Base-by-base conservation (phyloP, 2,888 invertebrate genomes). In the Diloba caeruleocephala region DNA sequence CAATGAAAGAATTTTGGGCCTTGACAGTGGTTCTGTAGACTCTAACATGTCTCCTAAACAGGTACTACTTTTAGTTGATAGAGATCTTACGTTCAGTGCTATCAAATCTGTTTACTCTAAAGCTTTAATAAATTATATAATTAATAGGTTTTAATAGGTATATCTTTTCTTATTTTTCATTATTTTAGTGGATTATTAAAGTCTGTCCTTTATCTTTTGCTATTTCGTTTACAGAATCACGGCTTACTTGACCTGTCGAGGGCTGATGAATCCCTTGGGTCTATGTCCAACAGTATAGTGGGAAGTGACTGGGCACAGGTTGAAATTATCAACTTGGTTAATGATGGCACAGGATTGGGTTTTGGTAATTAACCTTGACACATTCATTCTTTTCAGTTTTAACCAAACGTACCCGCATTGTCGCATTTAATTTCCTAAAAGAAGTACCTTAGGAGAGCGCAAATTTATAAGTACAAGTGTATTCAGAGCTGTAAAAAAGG, bases 261-360 rank as follows among this genome's bases (percentile, higher is more conserved):
- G 79, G 87, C 84, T 82, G 95, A 95, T 79, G 94, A 93, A 63
- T 91, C 93, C 38, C 65, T 92, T 29, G 85, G 85, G 9, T 89
- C 89, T 29, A 79, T 79, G 2, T 89, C 89, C 8, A 81, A 89
- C 55, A 92, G 89, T 63, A 91, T 93, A 58, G 90, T 98, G 54
- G 95, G 94, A 34, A 97, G 98, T 53, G 99, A 99, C 90, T 99
- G 98, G 97, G 98, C 98, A 13, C 98, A 99, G 92, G 97, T 99
- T 74, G 99, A 99, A 94, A 98, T 99, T 54, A 98, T 99, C 76
- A 99, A 99, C 85, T 94, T 99, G 64, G 96, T 98, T 34, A 99
- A 99, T 90, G 99, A 99, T 95, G 99, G 99, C 58, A 98, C 98
- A 54, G 99, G 99, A 21, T 95, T 99, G 71, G 99, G 99, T 28